A percentile compares a stretch with the other conserved stretches of the same genome.
Evolutionary conservation across 2,797 vertebrate species (phyloP).

Genomic region (Linurgus olivaceus): DNA sequence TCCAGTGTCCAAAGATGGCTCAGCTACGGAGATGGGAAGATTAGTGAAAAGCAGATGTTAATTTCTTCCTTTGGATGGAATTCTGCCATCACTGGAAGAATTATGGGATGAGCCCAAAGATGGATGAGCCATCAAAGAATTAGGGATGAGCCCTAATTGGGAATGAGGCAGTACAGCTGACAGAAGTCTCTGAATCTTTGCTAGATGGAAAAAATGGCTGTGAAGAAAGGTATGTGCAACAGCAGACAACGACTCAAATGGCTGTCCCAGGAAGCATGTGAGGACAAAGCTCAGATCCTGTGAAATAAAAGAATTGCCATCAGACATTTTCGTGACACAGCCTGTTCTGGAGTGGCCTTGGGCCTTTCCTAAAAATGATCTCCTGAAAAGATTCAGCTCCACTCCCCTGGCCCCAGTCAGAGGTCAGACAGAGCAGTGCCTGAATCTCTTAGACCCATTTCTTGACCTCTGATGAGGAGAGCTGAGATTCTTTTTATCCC

Average conservation of each 20-base stretch:
- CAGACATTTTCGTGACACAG: background rate
- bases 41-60: background rate
- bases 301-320: background rate
- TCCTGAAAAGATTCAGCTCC: background rate
- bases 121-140: too few species aligned
- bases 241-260: background rate
- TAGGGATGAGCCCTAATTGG: too few species aligned
- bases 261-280: background rate
- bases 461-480: background rate
- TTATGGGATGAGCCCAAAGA: background rate
- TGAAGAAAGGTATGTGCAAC: background rate
- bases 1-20: background rate
- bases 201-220: background rate
- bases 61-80: background rate
- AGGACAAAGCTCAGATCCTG: background rate
- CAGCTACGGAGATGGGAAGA: background rate
- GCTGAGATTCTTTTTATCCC: background rate
- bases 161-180: background rate
- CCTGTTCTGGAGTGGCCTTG: background rate
- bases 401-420: background rate
- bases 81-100: background rate
- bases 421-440: background rate
- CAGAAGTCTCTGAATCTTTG: background rate
- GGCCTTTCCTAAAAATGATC: background rate
- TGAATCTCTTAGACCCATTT: background rate